These are phyloP conservation scores for Phyllotis vaccarum DNA, from an alignment of 2,797 vertebrate genomes.

Conservation along the genomic window DNA sequence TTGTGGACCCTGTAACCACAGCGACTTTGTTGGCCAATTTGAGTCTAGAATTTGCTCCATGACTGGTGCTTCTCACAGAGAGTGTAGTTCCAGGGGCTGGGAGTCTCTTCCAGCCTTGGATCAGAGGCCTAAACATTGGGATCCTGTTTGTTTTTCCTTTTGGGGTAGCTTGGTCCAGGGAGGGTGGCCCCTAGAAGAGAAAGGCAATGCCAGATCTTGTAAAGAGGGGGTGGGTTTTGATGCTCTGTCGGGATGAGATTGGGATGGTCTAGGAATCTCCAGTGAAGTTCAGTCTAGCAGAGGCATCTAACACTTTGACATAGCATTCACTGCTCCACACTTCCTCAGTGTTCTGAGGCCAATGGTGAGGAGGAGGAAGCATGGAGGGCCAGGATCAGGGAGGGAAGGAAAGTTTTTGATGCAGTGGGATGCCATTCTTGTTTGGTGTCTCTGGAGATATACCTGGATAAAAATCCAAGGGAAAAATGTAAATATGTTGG, in stretches of 20 bases:
- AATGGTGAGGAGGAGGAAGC: background rate
- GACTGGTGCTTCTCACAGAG: background rate
- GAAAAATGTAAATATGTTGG: background rate
- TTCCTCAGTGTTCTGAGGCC: slow-evolving; percentile 90
- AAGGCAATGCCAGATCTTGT: background rate
- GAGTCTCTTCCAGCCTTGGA: background rate
- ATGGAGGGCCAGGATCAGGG: background rate
- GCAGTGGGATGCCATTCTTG: background rate
- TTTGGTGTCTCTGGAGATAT: background rate
- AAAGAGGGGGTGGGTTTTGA: background rate
- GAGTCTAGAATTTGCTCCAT: background rate
- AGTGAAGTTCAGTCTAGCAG: background rate
- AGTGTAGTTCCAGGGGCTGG: too few relatives aligned
- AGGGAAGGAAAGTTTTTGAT: background rate
- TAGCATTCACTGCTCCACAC: slow-evolving; percentile 83
- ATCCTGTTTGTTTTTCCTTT: slow-evolving; percentile 37
- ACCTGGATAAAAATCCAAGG: background rate
- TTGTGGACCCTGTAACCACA: slow-evolving; percentile 92
- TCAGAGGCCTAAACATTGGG: background rate
- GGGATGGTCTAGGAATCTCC: background rate
- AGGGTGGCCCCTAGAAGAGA: background rate
- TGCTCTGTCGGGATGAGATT: background rate
- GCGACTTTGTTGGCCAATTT: slow-evolving; percentile 90
- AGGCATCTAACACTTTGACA: background rate
- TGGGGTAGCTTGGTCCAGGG: background rate